Evolutionary conservation across 2,888 invertebrate species (phyloP), one percentile per base, ranked within the genome.

Genomic region (Aproaerema taeniolella): DNA sequence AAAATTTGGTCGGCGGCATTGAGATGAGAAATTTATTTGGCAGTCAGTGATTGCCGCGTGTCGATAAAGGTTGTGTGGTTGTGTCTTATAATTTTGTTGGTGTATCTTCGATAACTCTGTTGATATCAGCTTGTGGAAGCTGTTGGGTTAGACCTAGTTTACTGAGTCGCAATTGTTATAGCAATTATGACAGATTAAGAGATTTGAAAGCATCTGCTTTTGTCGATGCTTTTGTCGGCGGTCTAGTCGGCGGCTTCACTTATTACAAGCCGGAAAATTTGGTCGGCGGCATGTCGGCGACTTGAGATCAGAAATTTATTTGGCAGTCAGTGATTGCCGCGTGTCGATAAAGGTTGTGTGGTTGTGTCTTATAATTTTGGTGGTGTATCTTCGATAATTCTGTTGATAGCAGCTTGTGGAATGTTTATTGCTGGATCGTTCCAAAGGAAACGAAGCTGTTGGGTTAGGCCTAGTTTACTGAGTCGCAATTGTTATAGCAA

Each of bases 401-500:
- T 42, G 40, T 38, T 45, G 38, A 42, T 45, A 45, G 45, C 45
- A 42, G 45, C 45, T 38, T 45, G 42, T 45, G 45, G 38, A 45
- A 42, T 45, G 38, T 40, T 46, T 46, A 32, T 46, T 38, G 42
- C 41, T 46, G 38, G 38, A 28, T 43, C 43, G 38, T 43, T 46
- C 31, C 38, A 45, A 33, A 45, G 41, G 38, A 41, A 40, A 41
- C 45, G 45, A 41, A 31, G 38, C 31, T 45, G 45, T 45, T 45
- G 45, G 45, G 45, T 45, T 41, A 42, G 45, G 38, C 42, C 40
- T 38, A 45, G 45, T 36, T 46, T 46, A 43, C 35, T 42, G 43
- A 43, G 49, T 49, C 49, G 47, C 49, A 45, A 20, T 49, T 20
- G 38, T 43, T 49, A 50, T 13, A 50, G 47, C 25, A 49, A 41